Base-by-base conservation (phyloP, 2,113 vertebrate genomes). In the Epinephelus cyanopodus region DNA sequence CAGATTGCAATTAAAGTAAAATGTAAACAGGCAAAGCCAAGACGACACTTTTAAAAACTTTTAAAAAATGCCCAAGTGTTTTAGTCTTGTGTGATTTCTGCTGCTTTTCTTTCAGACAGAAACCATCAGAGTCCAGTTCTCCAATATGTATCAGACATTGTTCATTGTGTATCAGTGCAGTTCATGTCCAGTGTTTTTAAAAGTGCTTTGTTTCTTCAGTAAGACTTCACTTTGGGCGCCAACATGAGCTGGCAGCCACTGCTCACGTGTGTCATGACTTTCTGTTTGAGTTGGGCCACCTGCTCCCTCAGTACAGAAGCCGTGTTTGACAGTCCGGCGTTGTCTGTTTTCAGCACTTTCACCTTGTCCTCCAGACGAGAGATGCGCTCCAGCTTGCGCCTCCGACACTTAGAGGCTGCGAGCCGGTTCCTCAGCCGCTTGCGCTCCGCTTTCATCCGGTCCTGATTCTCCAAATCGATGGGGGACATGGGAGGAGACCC, bases 301-400 rank as follows among this genome's bases (percentile, higher is more conserved):
- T 99, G 98, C 17, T 98, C 98, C 4, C 97, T 90, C 37, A 98
- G 95, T 15, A 96, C 66, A 0, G 96, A 95, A 0, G 97, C 97
- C 8, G 97, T 97, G 91, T 73, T 97, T 5, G 97, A 97, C 74
- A 99, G 91, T 19, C 97, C 97, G 2, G 95, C 96, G 92, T 99
- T 99, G 91, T 99, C 97, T 0, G 95, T 94, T 79, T 98, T 98
- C 69, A 99, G 92, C 1, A 94, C 93, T 65, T 98, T 97, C 69
- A 99, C 98, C 64, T 98, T 97, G 87, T 99, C 97, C 93, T 98
- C 97, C 91, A 98, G 89, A 0, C 98, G 96, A 7, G 97, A 93
- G 93, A 98, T 98, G 67, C 98, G 95, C 94, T 99, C 98, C 94
- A 99, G 95, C 65, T 98, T 98, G 91, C 98, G 93, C 93, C 94